phyloP scores from a whole-genome alignment of 2,888 invertebrate genomes.

The Nasonia oneida region DNA sequence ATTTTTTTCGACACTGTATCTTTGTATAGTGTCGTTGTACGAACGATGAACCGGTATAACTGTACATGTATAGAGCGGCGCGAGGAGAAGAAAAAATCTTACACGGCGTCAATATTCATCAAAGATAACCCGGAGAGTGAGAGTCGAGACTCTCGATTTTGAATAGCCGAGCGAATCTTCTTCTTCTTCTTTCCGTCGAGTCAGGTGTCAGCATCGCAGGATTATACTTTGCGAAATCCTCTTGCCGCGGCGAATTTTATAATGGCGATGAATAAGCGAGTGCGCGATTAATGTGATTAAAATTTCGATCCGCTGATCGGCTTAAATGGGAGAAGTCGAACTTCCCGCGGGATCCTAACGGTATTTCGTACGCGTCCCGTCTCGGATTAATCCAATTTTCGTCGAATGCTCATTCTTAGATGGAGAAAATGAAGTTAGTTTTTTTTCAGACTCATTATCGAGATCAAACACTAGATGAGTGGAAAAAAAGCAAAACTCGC shows the following conservation, averaged over 20 bases:
- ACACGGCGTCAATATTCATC: neutral
- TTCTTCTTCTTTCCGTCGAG: neutral
- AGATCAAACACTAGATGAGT: neutral
- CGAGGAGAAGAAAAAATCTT: no score
- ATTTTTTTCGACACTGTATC: neutral
- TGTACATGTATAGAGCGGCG: neutral
- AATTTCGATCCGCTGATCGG: neutral
- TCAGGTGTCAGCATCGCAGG: neutral
- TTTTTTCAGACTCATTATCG: neutral
- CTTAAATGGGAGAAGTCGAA: neutral
- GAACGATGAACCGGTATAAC: neutral
- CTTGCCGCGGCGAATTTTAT: neutral
- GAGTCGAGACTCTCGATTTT: slow-evolving; percentile 20
- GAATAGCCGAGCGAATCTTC: slow-evolving; percentile 13
- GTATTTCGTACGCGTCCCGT: neutral
- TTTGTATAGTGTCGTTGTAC: neutral
- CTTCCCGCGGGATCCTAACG: neutral
- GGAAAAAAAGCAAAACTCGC: neutral
- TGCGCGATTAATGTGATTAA: neutral
- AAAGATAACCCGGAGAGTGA: neutral
- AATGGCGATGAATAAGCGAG: neutral
- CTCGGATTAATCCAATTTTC: neutral
- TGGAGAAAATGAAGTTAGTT: neutral
- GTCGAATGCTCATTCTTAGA: neutral
- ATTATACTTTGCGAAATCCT: slow-evolving; percentile 7